phyloP scores from a whole-genome alignment of 2,888 invertebrate species.

The Macrophya annulata region DNA sequence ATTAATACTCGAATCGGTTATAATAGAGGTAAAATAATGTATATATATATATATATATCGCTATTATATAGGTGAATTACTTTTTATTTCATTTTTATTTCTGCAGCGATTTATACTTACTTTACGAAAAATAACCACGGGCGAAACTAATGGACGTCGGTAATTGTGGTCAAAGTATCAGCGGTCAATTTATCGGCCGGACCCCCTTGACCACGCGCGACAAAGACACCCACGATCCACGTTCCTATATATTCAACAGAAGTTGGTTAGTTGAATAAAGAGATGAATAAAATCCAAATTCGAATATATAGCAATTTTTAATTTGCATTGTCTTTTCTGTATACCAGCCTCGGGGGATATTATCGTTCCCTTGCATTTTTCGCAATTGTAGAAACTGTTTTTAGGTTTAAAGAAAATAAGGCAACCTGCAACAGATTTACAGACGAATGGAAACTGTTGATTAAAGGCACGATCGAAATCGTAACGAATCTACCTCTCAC shows the following conservation, averaged over 20 bases:
- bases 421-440: not conserved
- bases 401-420: not conserved
- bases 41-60: no score
- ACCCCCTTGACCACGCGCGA: conserved; percentile 35
- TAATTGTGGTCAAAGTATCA: conserved; percentile 46
- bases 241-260: not conserved
- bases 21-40: not conserved
- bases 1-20: not conserved
- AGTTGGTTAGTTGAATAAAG: conserved; percentile 7
- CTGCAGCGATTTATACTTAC: conserved; percentile 10
- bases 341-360: not conserved
- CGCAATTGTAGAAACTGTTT: not conserved
- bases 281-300: not conserved
- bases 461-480: conserved; percentile 26
- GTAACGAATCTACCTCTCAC: not conserved
- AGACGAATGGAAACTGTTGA: conserved; percentile 17
- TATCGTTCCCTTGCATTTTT: not conserved
- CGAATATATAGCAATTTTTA: conserved; percentile 20
- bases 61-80: not conserved
- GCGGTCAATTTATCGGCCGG: conserved; percentile 44
- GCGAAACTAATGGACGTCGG: conserved; percentile 41
- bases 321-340: not conserved
- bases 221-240: conserved; percentile 36
- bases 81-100: conserved; percentile 7
- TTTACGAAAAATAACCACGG: conserved; percentile 21